A percentile compares a stretch with the other conserved stretches of the same genome.
These are phyloP conservation scores for Mellivora capensis DNA, from an alignment of 2,113 vertebrate genomes.

Conservation along the genomic window DNA sequence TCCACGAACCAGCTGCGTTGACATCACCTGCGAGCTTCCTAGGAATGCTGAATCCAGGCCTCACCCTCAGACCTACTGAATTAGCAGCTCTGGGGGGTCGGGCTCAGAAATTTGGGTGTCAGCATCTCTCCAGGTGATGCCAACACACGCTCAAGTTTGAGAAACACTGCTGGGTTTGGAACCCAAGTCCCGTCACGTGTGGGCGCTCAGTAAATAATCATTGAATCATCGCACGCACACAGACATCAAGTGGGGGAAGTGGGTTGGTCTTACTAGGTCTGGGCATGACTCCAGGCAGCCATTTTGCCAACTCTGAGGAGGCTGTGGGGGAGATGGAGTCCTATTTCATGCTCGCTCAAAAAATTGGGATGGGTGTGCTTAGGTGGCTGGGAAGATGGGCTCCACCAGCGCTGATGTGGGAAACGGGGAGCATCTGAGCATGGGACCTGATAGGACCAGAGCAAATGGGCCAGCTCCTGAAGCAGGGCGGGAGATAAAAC, in stretches of 20 bases:
- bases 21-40: not conserved
- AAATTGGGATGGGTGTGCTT: not conserved
- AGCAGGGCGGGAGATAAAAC: slow-evolving; percentile 38
- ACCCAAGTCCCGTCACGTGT: not conserved
- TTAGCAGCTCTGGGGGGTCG: not conserved
- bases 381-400: slow-evolving; percentile 36
- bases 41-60: not conserved
- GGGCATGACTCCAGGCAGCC: slow-evolving; percentile 51
- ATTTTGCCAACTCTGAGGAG: slow-evolving; percentile 61
- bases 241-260: slow-evolving; percentile 37
- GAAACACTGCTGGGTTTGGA: not conserved
- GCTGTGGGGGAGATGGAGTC: slow-evolving; percentile 28
- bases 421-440: slow-evolving; percentile 35
- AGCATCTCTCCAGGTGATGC: not conserved
- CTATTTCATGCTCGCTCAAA: slow-evolving; percentile 45
- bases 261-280: slow-evolving; percentile 38
- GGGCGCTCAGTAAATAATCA: slow-evolving; percentile 14
- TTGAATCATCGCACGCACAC: not conserved
- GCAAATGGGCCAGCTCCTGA: slow-evolving; percentile 23
- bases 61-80: not conserved
- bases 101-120: not conserved
- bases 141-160: not conserved
- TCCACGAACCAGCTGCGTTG: not conserved
- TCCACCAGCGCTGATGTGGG: not conserved
- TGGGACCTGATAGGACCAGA: slow-evolving; percentile 27